Conservation (phyloP, 2,797 vertebrate genomes). For the Peromyscus attwateri region DNA sequence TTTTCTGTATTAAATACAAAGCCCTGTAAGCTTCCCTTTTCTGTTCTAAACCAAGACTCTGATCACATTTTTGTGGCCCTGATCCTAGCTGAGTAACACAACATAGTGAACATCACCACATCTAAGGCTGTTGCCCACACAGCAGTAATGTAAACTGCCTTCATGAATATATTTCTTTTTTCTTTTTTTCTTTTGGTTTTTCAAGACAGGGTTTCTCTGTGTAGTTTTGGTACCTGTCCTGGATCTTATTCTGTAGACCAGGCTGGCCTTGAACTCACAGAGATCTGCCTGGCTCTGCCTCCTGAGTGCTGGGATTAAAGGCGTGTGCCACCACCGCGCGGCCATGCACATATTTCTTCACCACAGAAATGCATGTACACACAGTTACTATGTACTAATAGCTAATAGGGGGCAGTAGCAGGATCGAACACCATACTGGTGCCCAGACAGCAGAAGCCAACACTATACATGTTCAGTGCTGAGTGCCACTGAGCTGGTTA, state of each 20-base stretch:
- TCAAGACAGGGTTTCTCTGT: no score
- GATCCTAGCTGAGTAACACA: not conserved
- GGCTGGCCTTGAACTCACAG: no score
- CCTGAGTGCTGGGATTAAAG: no score
- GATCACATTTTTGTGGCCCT: not conserved
- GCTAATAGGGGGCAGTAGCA: not conserved
- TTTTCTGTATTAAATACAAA: not conserved
- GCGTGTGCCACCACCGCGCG: no score
- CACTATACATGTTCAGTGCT: not conserved
- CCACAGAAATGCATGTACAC: not conserved
- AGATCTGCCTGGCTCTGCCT: no score
- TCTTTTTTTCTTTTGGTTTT: no score
- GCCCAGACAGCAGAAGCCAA: not conserved
- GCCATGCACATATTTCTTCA: not conserved
- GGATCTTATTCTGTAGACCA: no score
- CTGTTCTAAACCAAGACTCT: conserved; percentile 2
- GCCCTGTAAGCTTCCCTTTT: conserved; percentile 16
- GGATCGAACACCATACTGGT: not conserved
- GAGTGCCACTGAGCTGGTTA: no score
- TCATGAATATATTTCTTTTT: not conserved
- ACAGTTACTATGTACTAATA: not conserved
- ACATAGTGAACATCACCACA: not conserved
- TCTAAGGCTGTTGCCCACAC: not conserved
- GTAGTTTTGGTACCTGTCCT: no score
- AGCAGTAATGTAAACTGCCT: not conserved